Evolutionary conservation across 2,888 invertebrate species (phyloP).

Genomic region (Adelognathus sp.): DNA sequence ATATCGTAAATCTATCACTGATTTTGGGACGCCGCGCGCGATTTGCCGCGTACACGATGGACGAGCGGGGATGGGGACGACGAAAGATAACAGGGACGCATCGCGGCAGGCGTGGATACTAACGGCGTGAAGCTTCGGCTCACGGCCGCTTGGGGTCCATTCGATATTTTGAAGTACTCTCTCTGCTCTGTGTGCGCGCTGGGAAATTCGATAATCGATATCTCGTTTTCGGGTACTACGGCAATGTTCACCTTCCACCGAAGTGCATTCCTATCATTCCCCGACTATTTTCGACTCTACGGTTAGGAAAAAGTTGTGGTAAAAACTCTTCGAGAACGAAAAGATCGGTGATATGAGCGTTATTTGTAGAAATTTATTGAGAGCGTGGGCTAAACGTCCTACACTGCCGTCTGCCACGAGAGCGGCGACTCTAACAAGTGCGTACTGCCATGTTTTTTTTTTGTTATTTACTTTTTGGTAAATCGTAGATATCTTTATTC

Average conservation of each 20-base stretch:
- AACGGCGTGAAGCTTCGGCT: slow-evolving; percentile 5
- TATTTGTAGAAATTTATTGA: slow-evolving; percentile 51
- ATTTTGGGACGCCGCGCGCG: slow-evolving; percentile 65
- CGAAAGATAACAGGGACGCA: slow-evolving; percentile 34
- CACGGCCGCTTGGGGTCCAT: too few species aligned
- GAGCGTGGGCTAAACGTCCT: slow-evolving; percentile 28
- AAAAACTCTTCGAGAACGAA: not conserved
- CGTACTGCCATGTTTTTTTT: slow-evolving; percentile 35
- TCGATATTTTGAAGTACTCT: too few species aligned
- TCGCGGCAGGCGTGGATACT: not conserved
- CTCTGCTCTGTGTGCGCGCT: too few species aligned
- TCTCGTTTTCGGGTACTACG: too few species aligned
- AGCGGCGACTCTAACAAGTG: slow-evolving; percentile 51
- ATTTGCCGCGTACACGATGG: slow-evolving; percentile 68
- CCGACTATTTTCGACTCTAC: not conserved
- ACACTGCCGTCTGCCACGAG: slow-evolving; percentile 28
- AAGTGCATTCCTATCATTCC: too few species aligned
- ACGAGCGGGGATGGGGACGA: slow-evolving; percentile 12
- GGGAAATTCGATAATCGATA: too few species aligned
- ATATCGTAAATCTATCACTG: too few species aligned
- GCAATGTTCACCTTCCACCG: too few species aligned
- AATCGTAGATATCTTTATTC: not conserved
- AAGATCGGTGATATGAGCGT: slow-evolving; percentile 36
- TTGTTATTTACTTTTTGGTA: not conserved
- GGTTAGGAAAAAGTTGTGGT: not conserved